phyloP scores from a whole-genome alignment of 2,797 vertebrate genomes.

The Anguilla obscura region DNA sequence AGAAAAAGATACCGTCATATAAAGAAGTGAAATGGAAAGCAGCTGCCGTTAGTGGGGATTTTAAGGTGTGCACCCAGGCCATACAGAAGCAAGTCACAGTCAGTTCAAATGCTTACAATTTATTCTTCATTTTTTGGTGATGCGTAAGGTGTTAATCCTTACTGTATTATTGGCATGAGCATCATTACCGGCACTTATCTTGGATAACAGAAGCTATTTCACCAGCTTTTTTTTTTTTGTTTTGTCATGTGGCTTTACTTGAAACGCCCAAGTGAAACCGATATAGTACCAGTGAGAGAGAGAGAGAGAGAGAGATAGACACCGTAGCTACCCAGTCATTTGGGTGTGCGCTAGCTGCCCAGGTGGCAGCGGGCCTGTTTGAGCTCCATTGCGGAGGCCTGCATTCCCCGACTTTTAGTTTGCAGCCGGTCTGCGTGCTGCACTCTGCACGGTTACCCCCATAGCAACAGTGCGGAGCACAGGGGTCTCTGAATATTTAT shows the following conservation, averaged over 20 bases:
- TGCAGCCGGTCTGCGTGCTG: constrained; percentile 46
- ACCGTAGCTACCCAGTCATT: constrained; percentile 13
- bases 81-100: background rate
- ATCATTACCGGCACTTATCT: background rate
- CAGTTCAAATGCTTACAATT: background rate
- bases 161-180: background rate
- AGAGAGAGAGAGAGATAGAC: too few species aligned
- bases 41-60: background rate
- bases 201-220: background rate
- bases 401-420: constrained; percentile 13
- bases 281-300: too few species aligned
- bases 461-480: constrained; percentile 23
- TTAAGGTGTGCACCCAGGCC: background rate
- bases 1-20: background rate
- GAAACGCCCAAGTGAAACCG: too few species aligned
- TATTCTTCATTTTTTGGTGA: background rate
- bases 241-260: too few species aligned
- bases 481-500: constrained; percentile 53
- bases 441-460: constrained; percentile 17
- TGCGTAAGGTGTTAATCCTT: background rate
- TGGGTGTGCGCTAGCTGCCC: constrained; percentile 13
- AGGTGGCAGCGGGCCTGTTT: background rate
- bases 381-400: constrained; percentile 38
- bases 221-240: background rate
- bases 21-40: background rate